phyloP scores from a whole-genome alignment of 2,113 vertebrate species.

The Lophotis ruficrista region DNA sequence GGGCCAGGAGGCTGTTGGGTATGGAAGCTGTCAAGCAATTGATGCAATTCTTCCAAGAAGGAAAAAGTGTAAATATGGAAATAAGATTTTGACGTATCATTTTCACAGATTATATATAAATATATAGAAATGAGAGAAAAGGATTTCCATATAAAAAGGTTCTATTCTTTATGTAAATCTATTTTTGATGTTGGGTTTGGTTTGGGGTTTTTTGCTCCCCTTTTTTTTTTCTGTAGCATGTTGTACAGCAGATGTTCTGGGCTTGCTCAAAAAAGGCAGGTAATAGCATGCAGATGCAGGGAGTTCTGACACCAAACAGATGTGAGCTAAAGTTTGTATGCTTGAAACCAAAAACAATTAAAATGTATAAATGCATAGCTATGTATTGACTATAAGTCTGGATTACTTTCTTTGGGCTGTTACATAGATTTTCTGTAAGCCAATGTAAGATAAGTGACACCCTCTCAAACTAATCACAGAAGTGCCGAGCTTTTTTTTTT shows the following conservation, averaged over 20 bases:
- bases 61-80: slow-evolving; percentile 78
- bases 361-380: slow-evolving; percentile 74
- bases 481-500: slow-evolving; percentile 78
- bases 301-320: slow-evolving; percentile 71
- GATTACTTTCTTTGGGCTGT: slow-evolving; percentile 63
- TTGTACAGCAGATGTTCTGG: slow-evolving; percentile 74
- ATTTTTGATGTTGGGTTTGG: slow-evolving; percentile 61
- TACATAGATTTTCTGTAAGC: slow-evolving; percentile 62
- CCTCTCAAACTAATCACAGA: slow-evolving; percentile 76
- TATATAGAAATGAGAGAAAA: slow-evolving; percentile 64
- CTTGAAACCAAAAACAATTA: slow-evolving; percentile 76
- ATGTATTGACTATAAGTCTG: slow-evolving; percentile 65
- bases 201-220: slow-evolving; percentile 47
- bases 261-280: slow-evolving; percentile 73
- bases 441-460: slow-evolving; percentile 73
- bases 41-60: slow-evolving; percentile 65
- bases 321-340: slow-evolving; percentile 70
- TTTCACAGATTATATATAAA: slow-evolving; percentile 78
- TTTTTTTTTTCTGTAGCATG: slow-evolving; percentile 76
- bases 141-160: slow-evolving; percentile 72
- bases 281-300: slow-evolving; percentile 69
- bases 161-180: slow-evolving; percentile 71
- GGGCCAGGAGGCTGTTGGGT: slow-evolving; percentile 54
- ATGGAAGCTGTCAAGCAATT: slow-evolving; percentile 46
- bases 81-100: slow-evolving; percentile 81